Evolutionary conservation across 1,140 invertebrate species (phyloP).

Genomic region (Cydia amplana): DNA sequence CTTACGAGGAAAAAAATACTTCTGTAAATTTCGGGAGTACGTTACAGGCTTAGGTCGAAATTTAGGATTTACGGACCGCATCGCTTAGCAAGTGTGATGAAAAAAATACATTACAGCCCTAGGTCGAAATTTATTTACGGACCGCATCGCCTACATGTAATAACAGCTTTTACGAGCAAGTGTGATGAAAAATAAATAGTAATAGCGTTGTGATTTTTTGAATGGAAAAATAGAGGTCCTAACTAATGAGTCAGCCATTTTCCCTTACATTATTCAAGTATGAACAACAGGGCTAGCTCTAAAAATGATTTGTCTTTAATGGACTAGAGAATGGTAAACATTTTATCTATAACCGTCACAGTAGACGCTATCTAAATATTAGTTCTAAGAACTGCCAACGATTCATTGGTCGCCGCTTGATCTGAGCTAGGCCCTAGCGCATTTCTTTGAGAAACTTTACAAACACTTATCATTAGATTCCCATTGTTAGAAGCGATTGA

Average conservation of each 20-base stretch:
- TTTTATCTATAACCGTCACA: slow-evolving; percentile 51
- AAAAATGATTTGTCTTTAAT: slow-evolving; percentile 60
- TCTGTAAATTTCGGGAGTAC: too few species aligned
- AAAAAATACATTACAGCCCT: too few species aligned
- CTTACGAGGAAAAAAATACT: too few species aligned
- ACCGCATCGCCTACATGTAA: too few species aligned
- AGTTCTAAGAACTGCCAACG: slow-evolving; percentile 38
- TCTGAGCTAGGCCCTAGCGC: slow-evolving; percentile 24
- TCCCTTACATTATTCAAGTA: background rate
- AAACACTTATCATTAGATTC: slow-evolving; percentile 20
- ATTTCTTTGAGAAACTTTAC: slow-evolving; percentile 30
- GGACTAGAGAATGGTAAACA: slow-evolving; percentile 75
- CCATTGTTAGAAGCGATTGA: slow-evolving; percentile 28
- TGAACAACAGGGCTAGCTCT: background rate
- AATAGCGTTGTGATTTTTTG: background rate
- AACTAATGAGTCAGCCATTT: slow-evolving; percentile 14
- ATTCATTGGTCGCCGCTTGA: slow-evolving; percentile 16
- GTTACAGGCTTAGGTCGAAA: too few species aligned
- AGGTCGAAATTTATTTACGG: too few species aligned
- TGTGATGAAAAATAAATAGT: background rate
- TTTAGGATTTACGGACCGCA: too few species aligned
- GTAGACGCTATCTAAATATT: slow-evolving; percentile 47
- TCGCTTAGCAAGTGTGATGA: too few species aligned
- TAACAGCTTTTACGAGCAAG: too few species aligned
- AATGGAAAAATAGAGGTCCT: slow-evolving; percentile 27